These are phyloP conservation scores for Malurus melanocephalus DNA, from an alignment of 2,113 vertebrate genomes.

Conservation along the genomic window DNA sequence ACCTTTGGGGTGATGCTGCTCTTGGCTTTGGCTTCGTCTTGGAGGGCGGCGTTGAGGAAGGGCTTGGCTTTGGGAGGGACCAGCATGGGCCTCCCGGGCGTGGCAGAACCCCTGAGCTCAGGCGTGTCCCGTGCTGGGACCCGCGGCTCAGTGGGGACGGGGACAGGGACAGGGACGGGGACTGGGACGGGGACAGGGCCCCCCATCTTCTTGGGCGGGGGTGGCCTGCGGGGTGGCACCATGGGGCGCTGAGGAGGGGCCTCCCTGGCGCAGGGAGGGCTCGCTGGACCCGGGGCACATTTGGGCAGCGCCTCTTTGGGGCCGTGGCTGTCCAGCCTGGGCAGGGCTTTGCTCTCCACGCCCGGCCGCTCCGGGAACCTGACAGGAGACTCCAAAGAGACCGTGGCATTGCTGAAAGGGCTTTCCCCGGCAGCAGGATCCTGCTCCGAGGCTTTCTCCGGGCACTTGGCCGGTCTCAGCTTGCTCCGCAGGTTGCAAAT, in stretches of 20 bases:
- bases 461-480: constrained; percentile 86
- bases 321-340: constrained; percentile 75
- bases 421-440: constrained; percentile 51
- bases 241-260: constrained; percentile 74
- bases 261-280: constrained; percentile 17
- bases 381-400: constrained; percentile 43
- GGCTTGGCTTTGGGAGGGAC: constrained; percentile 91
- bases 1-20: constrained; percentile 75
- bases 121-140: constrained; percentile 64
- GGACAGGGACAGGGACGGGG: constrained; percentile 60
- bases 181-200: neutral
- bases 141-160: constrained; percentile 68
- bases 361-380: constrained; percentile 54
- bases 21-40: constrained; percentile 80
- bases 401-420: constrained; percentile 34
- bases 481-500: constrained; percentile 92
- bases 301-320: constrained; percentile 60
- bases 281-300: constrained; percentile 33
- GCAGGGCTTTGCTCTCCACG: constrained; percentile 68
- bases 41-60: constrained; percentile 60
- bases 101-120: constrained; percentile 63
- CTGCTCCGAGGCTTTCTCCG: constrained; percentile 69
- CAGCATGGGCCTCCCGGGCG: constrained; percentile 78
- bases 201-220: constrained; percentile 87
- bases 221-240: constrained; percentile 87